A percentile compares a stretch with the other conserved stretches of the same genome.
Evolutionary conservation across 2,113 vertebrate species (phyloP).

Genomic region (Oncorhynchus clarkii): DNA sequence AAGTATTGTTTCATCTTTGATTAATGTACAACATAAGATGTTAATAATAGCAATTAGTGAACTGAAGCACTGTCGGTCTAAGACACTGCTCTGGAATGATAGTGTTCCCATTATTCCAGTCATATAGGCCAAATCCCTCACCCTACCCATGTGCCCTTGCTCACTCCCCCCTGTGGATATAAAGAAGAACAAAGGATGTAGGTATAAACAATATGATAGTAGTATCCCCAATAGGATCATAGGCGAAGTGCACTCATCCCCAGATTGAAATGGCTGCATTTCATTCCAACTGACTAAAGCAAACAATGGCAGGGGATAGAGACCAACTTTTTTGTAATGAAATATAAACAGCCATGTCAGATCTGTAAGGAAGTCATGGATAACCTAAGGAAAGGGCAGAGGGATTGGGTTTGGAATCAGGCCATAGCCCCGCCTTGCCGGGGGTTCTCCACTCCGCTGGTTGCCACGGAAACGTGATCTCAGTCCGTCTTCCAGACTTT

Average conservation of each 20-base stretch:
- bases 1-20: constrained; percentile 16
- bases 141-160: constrained; percentile 44
- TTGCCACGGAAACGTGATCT: constrained; percentile 35
- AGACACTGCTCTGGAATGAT: neutral
- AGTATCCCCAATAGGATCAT: neutral
- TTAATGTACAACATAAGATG: constrained; percentile 1
- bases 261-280: too few species aligned
- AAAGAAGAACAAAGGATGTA: neutral
- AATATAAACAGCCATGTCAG: too few species aligned
- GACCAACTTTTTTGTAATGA: constrained; percentile 6
- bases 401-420: constrained; percentile 17
- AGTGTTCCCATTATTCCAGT: constrained; percentile 9
- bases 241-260: constrained; percentile 2
- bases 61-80: constrained; percentile 4
- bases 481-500: constrained; percentile 92
- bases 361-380: constrained; percentile 35
- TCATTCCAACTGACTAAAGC: neutral
- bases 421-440: constrained; percentile 11
- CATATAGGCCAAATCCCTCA: neutral
- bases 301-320: constrained; percentile 20
- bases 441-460: neutral
- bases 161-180: constrained; percentile 6
- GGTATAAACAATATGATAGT: constrained; percentile 22
- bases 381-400: constrained; percentile 34
- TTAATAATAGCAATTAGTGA: constrained; percentile 9